Conservation (phyloP, 2,113 vertebrate species). For the Phalacrocorax aristotelis region DNA sequence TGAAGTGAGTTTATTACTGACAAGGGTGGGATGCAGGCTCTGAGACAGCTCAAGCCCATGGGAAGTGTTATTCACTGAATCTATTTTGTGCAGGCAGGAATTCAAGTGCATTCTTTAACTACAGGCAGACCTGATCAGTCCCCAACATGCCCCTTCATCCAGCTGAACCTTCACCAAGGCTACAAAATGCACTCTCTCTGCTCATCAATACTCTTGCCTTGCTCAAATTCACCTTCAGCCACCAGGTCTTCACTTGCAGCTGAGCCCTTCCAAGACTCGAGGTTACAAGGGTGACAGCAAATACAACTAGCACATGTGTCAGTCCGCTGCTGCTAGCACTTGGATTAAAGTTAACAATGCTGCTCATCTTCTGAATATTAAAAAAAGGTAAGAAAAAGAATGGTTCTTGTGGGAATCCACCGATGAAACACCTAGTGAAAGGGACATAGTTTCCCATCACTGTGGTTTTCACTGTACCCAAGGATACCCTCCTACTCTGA, state of each 20-base stretch:
- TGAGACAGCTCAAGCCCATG: not conserved
- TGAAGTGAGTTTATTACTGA: not conserved
- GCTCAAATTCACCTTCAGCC: not conserved
- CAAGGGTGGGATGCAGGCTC: not conserved
- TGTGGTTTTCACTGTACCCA: not conserved
- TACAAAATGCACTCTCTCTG: not conserved
- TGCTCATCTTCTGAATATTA: not conserved
- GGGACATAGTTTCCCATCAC: not conserved
- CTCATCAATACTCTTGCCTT: not conserved
- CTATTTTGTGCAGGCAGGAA: not conserved
- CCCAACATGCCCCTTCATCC: not conserved
- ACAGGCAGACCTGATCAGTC: not conserved
- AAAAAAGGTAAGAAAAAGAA: not conserved
- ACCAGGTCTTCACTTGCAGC: not conserved
- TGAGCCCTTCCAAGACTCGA: not conserved
- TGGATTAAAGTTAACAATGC: not conserved
- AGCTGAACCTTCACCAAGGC: not conserved
- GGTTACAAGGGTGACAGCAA: not conserved
- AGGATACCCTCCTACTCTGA: not conserved
- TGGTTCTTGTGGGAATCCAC: not conserved
- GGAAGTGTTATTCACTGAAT: not conserved
- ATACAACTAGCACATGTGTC: not conserved
- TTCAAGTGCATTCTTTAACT: not conserved
- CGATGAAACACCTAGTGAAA: not conserved
- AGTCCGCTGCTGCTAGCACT: not conserved